Conservation (phyloP, 2,797 vertebrate genomes). For the Leucoraja ocellata region DNA sequence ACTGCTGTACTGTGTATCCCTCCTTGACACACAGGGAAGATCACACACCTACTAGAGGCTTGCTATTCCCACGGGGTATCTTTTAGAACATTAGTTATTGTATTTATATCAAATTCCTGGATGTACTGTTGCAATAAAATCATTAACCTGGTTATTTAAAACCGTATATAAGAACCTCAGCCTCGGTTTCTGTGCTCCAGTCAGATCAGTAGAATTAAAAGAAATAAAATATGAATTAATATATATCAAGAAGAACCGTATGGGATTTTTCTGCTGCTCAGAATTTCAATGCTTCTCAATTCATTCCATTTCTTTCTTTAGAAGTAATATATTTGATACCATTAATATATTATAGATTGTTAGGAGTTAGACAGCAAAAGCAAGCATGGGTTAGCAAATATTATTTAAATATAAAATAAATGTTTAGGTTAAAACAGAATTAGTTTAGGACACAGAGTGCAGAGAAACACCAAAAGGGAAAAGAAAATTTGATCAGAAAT, state of each 20-base stretch:
- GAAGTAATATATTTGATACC: conserved; percentile 20
- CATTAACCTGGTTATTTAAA: neutral
- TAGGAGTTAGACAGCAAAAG: conserved; percentile 6
- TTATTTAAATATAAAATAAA: conserved; percentile 34
- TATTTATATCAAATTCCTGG: neutral
- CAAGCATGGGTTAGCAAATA: conserved; percentile 33
- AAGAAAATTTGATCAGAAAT: conserved; percentile 17
- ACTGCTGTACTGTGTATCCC: too few species aligned
- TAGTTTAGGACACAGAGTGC: conserved; percentile 9
- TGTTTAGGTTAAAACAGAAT: conserved; percentile 14
- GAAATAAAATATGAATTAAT: conserved; percentile 21
- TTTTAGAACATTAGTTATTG: neutral
- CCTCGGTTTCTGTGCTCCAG: neutral
- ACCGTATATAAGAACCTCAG: neutral
- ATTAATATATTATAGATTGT: conserved; percentile 21
- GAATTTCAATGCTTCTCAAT: conserved; percentile 3
- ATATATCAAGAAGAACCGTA: neutral
- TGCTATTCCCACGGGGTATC: neutral
- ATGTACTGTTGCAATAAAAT: neutral
- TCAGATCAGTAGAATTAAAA: neutral
- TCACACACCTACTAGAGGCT: neutral
- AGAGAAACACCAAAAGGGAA: neutral
- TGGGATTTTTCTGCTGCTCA: conserved; percentile 16
- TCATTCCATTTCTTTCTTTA: conserved; percentile 7
- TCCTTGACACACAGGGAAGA: neutral